Evolutionary conservation across 2,888 invertebrate genomes (phyloP), one percentile per base, ranked within the genome.

Genomic region (Gastracanthus pulcherrimus): DNA sequence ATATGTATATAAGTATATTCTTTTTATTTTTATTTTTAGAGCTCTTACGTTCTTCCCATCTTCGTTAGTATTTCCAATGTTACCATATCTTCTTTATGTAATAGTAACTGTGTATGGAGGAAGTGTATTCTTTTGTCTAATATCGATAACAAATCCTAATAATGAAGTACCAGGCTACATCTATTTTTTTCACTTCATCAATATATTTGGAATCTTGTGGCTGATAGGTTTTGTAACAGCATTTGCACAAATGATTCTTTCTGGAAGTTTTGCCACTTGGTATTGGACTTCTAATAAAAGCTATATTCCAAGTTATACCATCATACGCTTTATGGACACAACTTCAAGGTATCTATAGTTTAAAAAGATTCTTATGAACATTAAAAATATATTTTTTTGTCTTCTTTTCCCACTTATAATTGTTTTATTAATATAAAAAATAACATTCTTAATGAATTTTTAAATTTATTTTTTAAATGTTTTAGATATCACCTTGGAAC

Each of bases 121-220:
- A 19, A 90, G 94, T 2, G 94, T 96, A 16, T 95, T 95, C 0
- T 92, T 97, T 86, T 36, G 38, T 23, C 26, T 55, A 71, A 0
- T 16, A 5, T 0, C 4, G 3, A 26, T 71, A 16, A 19, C 34
- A 48, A 13, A 36, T 95, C 94, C 88, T 91, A 26, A 88, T 91
- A 4, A 26, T 23, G 34, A 26, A 11, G 26, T 7, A 85, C 94
- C 94, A 0, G 87, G 90, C 36, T 84, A 92, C 80, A 89, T 93
- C 34, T 87, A 89, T 2, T 93, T 92, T 85, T 91, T 93, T 60
- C 94, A 95, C 77, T 88, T 93, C 64, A 93, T 94, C 84, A 97
- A 98, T 89, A 91, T 96, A 1, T 94, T 98, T 87, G 97, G 95
- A 0, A 95, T 97, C 89, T 96, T 98, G 88, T 99, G 99, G 99